These are phyloP conservation scores for Philypnodon macrostomus DNA, from an alignment of 2,797 vertebrate species.

Conservation along the genomic window DNA sequence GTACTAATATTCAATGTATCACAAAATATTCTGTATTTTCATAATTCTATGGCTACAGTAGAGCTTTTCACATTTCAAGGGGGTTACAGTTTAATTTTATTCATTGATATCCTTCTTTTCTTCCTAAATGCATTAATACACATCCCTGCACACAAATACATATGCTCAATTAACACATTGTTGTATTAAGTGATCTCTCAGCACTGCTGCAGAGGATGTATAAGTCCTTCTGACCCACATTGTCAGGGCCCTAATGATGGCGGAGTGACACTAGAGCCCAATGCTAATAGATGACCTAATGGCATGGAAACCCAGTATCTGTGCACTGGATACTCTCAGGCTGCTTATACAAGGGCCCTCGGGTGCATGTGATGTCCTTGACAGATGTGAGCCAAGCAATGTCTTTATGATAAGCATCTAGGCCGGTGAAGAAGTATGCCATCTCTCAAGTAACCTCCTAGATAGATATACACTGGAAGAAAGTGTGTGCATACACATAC, in stretches of 20 bases:
- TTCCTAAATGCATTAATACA: conserved; percentile 12
- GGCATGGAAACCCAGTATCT: conserved; percentile 46
- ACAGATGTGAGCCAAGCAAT: conserved; percentile 10
- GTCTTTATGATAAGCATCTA: conserved; percentile 17
- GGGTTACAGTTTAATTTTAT: conserved; percentile 1
- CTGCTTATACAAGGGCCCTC: conserved; percentile 11
- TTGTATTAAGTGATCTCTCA: conserved; percentile 43
- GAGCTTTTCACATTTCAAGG: neutral
- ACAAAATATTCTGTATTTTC: neutral
- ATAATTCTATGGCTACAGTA: neutral
- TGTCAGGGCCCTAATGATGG: conserved; percentile 37
- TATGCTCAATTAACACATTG: conserved; percentile 36
- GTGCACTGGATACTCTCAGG: conserved; percentile 14
- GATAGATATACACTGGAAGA: conserved; percentile 6
- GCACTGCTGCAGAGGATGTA: conserved; percentile 33
- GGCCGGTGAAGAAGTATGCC: conserved; percentile 8
- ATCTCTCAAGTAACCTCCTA: conserved; percentile 6
- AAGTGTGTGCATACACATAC: neutral
- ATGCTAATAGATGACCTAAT: conserved; percentile 47
- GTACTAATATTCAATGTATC: too few species aligned
- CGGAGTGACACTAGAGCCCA: conserved; percentile 36
- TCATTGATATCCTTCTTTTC: conserved; percentile 6
- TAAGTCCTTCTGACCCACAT: conserved; percentile 37
- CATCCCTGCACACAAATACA: conserved; percentile 18
- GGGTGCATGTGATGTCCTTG: conserved; percentile 24